Percentiles rank a stretch among this genome's conserved stretches.
These are phyloP conservation scores for Habroteleia sp. DNA, from an alignment of 2,888 invertebrate species.

Conservation along the genomic window DNA sequence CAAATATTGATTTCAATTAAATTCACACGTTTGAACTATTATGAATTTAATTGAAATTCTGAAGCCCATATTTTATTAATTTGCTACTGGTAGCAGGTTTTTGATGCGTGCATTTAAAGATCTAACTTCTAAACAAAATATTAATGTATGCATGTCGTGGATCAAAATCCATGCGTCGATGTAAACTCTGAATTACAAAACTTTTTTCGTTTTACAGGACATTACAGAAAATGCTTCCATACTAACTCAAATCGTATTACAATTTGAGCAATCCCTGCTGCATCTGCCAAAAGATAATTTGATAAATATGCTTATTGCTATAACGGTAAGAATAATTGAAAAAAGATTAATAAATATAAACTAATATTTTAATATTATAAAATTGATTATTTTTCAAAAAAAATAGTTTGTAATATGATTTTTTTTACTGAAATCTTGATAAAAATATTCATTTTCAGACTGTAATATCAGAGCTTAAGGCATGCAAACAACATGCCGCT, in stretches of 20 bases:
- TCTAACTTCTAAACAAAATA: constrained; percentile 71
- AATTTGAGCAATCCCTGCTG: constrained; percentile 86
- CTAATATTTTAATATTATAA: no score
- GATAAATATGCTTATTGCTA: constrained; percentile 86
- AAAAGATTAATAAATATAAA: no score
- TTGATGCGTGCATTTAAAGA: constrained; percentile 65
- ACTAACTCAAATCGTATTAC: constrained; percentile 86
- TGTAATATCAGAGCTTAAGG: constrained; percentile 86
- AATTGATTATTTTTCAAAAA: no score
- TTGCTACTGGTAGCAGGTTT: no score
- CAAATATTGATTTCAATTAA: no score
- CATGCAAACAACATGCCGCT: constrained; percentile 86
- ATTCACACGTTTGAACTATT: no score
- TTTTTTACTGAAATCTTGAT: no score
- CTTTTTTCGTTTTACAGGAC: constrained; percentile 71
- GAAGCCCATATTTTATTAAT: no score
- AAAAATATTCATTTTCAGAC: constrained; percentile 83
- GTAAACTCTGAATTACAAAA: neutral
- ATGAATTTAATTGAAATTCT: no score
- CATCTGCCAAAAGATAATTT: constrained; percentile 87
- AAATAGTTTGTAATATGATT: no score
- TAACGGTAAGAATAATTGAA: constrained; percentile 87
- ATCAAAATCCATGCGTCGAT: neutral
- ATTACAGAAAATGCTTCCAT: constrained; percentile 84
- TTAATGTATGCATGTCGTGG: constrained; percentile 69